Base-by-base conservation (phyloP, 2,888 invertebrate genomes). In the Xanthorhoe designata region DNA sequence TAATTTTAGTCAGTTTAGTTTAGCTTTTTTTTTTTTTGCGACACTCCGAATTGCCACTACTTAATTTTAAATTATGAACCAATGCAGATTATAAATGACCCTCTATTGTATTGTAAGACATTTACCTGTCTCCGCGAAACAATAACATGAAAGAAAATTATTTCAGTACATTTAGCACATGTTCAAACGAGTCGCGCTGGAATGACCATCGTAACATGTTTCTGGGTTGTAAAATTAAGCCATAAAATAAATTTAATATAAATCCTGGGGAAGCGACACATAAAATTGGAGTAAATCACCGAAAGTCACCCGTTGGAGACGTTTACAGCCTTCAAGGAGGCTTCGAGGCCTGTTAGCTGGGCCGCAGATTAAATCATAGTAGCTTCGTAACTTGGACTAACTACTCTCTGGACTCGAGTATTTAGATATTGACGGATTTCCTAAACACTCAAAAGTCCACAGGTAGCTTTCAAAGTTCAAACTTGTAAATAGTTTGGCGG, bases 251-350 rank as follows among this genome's bases (percentile, higher is more conserved):
- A 88, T 89, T 90, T 90, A 90, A 90, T 90, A 90, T 89, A 89
- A 87, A 89, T 89, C 90, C 86, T 83, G 83, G 84, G 85, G 87
- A 84, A 85, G 85, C 87, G 90, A 88, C 90, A 91, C 91, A 92
- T 92, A 92, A 92, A 92, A 91, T 91, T 86, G 90, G 80, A 88
- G 90, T 92, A 92, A 92, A 92, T 92, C 92, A 91, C 91, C 84
- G 79, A 88, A 90, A 91, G 91, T 90, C 92, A 90, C 87, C 84
- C 90, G 90, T 80, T 85, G 83, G 84, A 90, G 92, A 92, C 91
- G 90, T 92, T 92, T 91, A 92, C 90, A 89, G 89, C 89, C 86
- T 80, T 81, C 61, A 80, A 86, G 86, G 90, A 88, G 88, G 88
- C 86, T 80, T 81, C 62, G 82, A 86, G 86, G 90, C 89, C 72